Evolutionary conservation across 2,113 vertebrate genomes (phyloP).

Genomic region (Xerus inauris): DNA sequence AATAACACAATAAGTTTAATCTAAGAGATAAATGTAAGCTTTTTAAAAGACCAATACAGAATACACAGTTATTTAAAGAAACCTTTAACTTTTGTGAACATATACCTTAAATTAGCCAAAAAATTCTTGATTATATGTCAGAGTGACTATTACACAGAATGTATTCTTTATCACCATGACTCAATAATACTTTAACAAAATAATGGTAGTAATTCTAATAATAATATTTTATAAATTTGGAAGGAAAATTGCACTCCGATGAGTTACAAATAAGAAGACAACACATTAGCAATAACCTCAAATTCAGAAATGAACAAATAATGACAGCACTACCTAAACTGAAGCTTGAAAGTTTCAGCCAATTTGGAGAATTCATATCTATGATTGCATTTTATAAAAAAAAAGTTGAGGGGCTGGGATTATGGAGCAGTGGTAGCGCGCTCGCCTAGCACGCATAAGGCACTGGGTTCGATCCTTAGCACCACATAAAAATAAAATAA

Average conservation of each 20-base stretch:
- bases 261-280: background rate
- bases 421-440: too few species aligned
- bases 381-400: background rate
- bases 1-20: background rate
- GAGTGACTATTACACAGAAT: background rate
- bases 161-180: background rate
- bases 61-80: background rate
- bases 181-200: background rate
- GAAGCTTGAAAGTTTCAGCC: background rate
- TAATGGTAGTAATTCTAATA: background rate
- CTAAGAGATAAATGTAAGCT: background rate
- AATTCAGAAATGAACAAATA: background rate
- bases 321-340: background rate
- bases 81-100: background rate
- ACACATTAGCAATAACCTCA: background rate
- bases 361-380: background rate
- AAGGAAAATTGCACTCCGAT: background rate
- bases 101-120: background rate
- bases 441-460: too few species aligned
- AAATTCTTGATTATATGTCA: background rate
- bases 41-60: background rate
- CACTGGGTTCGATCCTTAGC: too few species aligned
- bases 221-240: background rate
- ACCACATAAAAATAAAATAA: too few species aligned
- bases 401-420: too few species aligned